Evolutionary conservation across 2,888 invertebrate species (phyloP).

Genomic region (Monochamus alternatus): DNA sequence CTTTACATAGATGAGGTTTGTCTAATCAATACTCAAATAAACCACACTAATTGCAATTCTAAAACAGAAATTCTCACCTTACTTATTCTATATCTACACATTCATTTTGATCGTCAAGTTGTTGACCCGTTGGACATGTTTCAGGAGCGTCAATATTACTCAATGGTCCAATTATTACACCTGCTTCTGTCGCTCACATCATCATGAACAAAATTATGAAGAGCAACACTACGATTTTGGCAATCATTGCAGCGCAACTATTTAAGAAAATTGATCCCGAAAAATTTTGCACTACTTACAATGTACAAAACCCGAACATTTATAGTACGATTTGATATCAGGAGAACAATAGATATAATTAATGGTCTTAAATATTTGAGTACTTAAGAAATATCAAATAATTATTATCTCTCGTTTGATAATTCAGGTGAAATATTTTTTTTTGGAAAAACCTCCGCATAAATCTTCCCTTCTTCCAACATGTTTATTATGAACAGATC

Average conservation of each 20-base stretch:
- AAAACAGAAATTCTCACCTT: background rate
- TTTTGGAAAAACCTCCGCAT: background rate
- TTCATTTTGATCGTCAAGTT: conserved; percentile 10
- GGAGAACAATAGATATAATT: background rate
- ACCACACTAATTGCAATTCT: too few relatives aligned
- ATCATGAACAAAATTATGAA: background rate
- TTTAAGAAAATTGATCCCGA: background rate
- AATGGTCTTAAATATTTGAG: background rate
- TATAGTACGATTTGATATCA: background rate
- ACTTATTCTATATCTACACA: conserved; percentile 21
- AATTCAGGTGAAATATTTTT: too few relatives aligned
- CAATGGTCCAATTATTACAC: conserved; percentile 1
- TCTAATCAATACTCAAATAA: too few relatives aligned
- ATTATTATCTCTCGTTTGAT: background rate
- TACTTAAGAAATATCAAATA: background rate
- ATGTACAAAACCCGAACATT: background rate
- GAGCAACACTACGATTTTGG: conserved; percentile 19
- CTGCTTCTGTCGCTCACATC: conserved; percentile 4
- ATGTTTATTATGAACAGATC: too few relatives aligned
- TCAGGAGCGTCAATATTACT: conserved; percentile 18
- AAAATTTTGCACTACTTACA: background rate
- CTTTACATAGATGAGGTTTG: too few relatives aligned
- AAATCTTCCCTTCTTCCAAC: too few relatives aligned
- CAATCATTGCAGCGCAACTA: background rate
- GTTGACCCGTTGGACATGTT: conserved; percentile 3